Base-by-base conservation (phyloP, 2,888 invertebrate genomes). In the Oscheius sp. region DNA sequence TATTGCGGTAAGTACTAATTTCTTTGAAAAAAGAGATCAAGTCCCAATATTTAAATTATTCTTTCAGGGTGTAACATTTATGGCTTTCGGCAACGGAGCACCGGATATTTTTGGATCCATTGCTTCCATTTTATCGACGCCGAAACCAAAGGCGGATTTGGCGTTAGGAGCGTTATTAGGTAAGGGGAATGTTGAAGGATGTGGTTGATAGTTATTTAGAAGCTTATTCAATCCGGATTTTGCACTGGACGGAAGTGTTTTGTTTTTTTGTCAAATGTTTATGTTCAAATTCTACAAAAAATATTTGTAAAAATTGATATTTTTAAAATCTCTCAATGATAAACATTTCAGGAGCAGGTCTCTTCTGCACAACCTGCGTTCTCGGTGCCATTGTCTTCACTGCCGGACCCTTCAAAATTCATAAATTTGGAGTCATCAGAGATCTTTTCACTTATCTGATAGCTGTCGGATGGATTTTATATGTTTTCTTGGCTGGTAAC, bases 1-100 rank as follows among this genome's bases (percentile, higher is more conserved):
- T 71, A 83, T 88, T 54, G 88, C 88, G 66, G 86, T 88, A 84
- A 86, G 87, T 86, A 6, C 2, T 24, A 24, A 41, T 61, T 44
- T 24, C 30, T 24, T 44, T 4, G 9, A 36, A 12, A 44, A 32
- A 47, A 54, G 26, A 28, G n/a, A 14, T 9, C 2, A 36, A 12
- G 20, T 14, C n/a, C n/a, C n/a, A n/a, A n/a, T n/a, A n/a, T n/a
- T n/a, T n/a, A n/a, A n/a, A 9, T 22, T n/a, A n/a, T 20, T 51
- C 6, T 26, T 73, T 26, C 33, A 89, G 84, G 91, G 91, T 2
- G 91, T 91, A 9, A 91, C 91, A 20, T 88, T 91, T 74, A 82
- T 91, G 77, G 91, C 91, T 0, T 90, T 91, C 84, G 91, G 91
- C 28, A 91, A 91, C 83, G 91, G 91, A 41, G 90, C 91, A 0